These are phyloP conservation scores for Pinctada fucata DNA, from an alignment of 2,888 invertebrate genomes.

Conservation along the genomic window DNA sequence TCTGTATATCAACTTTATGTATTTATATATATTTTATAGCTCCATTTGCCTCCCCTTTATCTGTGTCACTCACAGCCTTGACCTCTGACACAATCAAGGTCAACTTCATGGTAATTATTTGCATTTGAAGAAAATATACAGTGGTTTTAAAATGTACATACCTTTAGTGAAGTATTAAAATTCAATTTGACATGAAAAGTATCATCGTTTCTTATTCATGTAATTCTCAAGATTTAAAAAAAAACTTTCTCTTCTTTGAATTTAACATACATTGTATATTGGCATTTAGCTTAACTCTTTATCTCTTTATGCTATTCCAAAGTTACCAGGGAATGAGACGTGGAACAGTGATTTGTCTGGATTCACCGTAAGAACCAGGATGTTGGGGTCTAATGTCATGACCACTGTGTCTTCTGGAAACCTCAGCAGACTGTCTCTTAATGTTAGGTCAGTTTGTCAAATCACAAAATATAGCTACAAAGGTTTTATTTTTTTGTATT, in stretches of 20 bases:
- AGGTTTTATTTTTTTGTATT: background rate
- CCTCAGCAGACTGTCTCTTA: background rate
- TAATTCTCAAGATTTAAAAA: too few species aligned
- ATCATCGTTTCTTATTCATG: too few species aligned
- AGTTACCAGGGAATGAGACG: constrained; percentile 48
- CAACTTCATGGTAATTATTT: constrained; percentile 49
- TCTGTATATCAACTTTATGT: too few species aligned
- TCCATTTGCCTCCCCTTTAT: constrained; percentile 47
- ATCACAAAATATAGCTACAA: too few species aligned
- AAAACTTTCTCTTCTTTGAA: too few species aligned
- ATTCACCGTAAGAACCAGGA: constrained; percentile 41
- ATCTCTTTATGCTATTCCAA: background rate
- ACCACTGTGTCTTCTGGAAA: too few species aligned
- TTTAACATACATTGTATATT: too few species aligned
- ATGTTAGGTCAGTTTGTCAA: constrained; percentile 32
- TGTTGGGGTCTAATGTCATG: background rate
- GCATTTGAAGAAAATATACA: too few species aligned
- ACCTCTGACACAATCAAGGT: constrained; percentile 43
- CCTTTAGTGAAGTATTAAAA: background rate
- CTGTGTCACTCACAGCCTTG: constrained; percentile 38
- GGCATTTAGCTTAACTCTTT: too few species aligned
- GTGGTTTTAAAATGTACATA: too few species aligned
- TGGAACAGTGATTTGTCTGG: constrained; percentile 60
- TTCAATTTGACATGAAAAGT: background rate
- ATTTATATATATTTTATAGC: too few species aligned